These are phyloP conservation scores for Pontoporia blainvillei DNA, from an alignment of 2,113 vertebrate genomes.

Conservation along the genomic window DNA sequence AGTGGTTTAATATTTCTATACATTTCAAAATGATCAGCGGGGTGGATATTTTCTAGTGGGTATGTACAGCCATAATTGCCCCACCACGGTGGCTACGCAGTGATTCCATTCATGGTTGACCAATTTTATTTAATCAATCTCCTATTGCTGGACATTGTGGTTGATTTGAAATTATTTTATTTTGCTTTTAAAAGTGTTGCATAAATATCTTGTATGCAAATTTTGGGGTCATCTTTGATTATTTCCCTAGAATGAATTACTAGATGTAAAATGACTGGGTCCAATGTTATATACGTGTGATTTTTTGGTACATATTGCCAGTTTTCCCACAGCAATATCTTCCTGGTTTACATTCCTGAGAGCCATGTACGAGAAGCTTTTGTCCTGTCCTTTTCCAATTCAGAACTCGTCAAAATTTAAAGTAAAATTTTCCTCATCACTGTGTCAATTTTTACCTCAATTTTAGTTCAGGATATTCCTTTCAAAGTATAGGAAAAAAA, in stretches of 20 bases:
- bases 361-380: not conserved
- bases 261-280: not conserved
- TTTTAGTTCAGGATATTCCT: conserved; percentile 1
- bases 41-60: not conserved
- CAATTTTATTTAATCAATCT: not conserved
- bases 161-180: not conserved
- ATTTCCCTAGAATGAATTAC: not conserved
- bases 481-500: not conserved
- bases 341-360: not conserved
- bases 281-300: not conserved
- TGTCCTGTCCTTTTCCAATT: not conserved
- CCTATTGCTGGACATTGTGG: not conserved
- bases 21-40: not conserved
- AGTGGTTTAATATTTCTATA: not conserved
- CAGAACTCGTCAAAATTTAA: not conserved
- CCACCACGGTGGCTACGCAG: not conserved
- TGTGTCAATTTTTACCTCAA: not conserved
- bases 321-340: not conserved
- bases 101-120: not conserved
- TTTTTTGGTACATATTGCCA: not conserved
- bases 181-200: conserved; percentile 6
- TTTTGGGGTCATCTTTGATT: not conserved
- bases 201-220: not conserved
- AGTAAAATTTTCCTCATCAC: not conserved
- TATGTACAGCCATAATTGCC: not conserved